These are phyloP conservation scores for Nannoperca obscura DNA, from an alignment of 2,797 vertebrate species.

Conservation along the genomic window DNA sequence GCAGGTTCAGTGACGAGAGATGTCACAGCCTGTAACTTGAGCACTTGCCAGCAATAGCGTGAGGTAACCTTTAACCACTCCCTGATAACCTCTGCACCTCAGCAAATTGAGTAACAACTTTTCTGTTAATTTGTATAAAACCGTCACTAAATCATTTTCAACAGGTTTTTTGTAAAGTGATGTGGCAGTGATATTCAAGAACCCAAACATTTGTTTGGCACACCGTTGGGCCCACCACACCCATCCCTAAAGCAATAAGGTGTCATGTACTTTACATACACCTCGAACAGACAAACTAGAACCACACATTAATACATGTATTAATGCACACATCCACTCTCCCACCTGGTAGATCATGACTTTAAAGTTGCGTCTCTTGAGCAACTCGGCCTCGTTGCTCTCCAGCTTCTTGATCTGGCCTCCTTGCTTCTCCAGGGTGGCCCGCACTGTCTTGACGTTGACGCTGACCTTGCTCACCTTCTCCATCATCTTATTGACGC, in stretches of 20 bases:
- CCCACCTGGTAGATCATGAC: constrained; percentile 99
- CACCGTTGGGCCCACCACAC: constrained; percentile 53
- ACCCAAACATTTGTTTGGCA: neutral
- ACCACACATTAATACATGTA: constrained; percentile 3
- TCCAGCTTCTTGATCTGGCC: constrained; percentile 97
- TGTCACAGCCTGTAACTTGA: constrained; percentile 28
- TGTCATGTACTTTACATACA: neutral
- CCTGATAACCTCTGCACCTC: constrained; percentile 28
- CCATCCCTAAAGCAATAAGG: constrained; percentile 44
- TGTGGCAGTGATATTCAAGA: neutral
- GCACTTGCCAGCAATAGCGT: constrained; percentile 14
- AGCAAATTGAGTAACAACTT: constrained; percentile 14
- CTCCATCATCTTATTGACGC: constrained; percentile 96
- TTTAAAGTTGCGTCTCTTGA: constrained; percentile 98
- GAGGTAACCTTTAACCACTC: constrained; percentile 33
- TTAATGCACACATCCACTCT: neutral
- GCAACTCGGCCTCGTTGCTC: constrained; percentile 94
- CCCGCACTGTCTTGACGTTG: constrained; percentile 95
- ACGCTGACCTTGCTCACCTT: constrained; percentile 98
- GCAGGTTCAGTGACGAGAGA: constrained; percentile 1
- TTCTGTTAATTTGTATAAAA: neutral
- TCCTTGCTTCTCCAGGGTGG: constrained; percentile 96
- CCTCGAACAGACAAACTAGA: constrained; percentile 6
- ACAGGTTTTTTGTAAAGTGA: neutral
- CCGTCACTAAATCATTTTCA: neutral